Evolutionary conservation across 2,888 invertebrate genomes (phyloP), one percentile per base, ranked within the genome.

Genomic region (Esperia sulphurella): DNA sequence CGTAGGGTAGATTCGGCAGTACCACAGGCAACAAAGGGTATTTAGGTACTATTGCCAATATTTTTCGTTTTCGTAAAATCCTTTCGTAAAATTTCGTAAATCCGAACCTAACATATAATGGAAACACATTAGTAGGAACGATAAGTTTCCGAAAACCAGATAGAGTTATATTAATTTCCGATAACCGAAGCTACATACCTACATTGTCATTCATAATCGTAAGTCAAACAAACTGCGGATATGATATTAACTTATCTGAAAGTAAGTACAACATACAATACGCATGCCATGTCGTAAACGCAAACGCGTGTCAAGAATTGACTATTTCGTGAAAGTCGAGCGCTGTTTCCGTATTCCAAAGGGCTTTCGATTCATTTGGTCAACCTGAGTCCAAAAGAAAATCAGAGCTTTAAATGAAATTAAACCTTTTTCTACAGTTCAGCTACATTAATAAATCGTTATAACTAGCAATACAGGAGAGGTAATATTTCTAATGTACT

Each of bases 271-370:
- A 59, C 56, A 38, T 37, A 48, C 45, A 49, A 53, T 45, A n/a
- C 46, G 41, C 52, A 49, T 39, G 46, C 47, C 53, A 52, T 65
- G 61, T 61, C n/a, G 59, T 56, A 64, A 63, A 67, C 65, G 68
- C 58, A 68, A 71, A 68, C 74, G 73, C 82, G 83, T 84, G 83
- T 63, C 60, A 57, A 44, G 79, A 74, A 79, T 85, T 21, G 59
- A 63, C 65, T 71, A 71, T 68, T 69, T 69, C 65, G 79, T 75
- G 87, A 88, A 86, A 87, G 87, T 79, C 56, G 58, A 58, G 2
- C 61, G 51, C n/a, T 35, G 63, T 63, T 68, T 75, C 63, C 64
- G 63, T 60, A 66, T 65, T 66, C 59, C 54, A 55, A 65, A 71
- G 72, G 75, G 75, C 71, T 74, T 75, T 75, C 72, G 60, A 67